A percentile compares a stretch with the other conserved stretches of the same genome.
phyloP scores from a whole-genome alignment of 1,140 invertebrate genomes.

The Pseudomyrmex pallidus region DNA sequence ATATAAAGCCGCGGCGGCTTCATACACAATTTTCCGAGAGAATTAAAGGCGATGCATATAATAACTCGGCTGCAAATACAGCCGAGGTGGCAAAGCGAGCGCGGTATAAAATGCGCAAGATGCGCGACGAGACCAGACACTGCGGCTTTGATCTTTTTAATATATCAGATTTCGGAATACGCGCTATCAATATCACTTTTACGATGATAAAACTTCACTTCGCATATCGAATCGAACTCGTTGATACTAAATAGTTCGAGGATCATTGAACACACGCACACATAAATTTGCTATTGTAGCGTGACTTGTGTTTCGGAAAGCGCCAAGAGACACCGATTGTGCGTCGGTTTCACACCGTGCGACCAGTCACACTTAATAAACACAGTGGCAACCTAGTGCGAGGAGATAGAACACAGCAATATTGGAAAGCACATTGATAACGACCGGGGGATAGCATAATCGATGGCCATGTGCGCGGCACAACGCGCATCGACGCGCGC shows the following conservation, averaged over 20 bases:
- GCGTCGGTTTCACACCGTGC: background rate
- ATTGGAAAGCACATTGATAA: constrained; percentile 58
- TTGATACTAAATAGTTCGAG: background rate
- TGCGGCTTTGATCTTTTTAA: constrained; percentile 59
- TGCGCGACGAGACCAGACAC: constrained; percentile 10
- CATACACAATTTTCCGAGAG: constrained; percentile 31
- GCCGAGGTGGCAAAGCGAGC: constrained; percentile 38
- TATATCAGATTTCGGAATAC: constrained; percentile 54
- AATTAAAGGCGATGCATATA: constrained; percentile 51
- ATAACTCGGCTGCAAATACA: constrained; percentile 51
- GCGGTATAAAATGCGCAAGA: constrained; percentile 32
- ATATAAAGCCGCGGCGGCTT: constrained; percentile 28
- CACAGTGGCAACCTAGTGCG: constrained; percentile 45
- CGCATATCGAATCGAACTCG: constrained; percentile 30
- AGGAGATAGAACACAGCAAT: constrained; percentile 45
- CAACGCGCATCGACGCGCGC: constrained; percentile 12
- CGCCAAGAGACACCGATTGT: constrained; percentile 41
- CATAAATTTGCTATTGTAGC: background rate
- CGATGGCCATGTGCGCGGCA: constrained; percentile 11
- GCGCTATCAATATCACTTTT: constrained; percentile 38
- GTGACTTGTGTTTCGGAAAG: constrained; percentile 5
- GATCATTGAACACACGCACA: background rate
- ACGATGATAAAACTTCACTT: constrained; percentile 11
- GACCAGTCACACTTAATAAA: constrained; percentile 53
- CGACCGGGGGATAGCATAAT: constrained; percentile 47